Conservation (phyloP, 2,113 vertebrate genomes). For the Thalassarche chlororhynchos region DNA sequence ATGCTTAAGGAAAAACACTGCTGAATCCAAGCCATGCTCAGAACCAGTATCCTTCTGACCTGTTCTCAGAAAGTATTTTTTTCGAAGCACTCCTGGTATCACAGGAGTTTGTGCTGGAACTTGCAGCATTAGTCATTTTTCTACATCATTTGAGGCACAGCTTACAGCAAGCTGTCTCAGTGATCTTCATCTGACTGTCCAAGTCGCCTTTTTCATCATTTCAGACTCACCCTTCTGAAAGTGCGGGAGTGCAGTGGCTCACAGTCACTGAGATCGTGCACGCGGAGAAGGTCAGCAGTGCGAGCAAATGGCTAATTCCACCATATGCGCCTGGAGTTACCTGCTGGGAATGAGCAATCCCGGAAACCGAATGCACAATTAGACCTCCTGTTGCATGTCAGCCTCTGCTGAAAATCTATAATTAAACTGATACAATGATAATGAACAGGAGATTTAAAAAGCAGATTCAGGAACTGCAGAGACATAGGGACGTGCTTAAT, state of each 20-base stretch:
- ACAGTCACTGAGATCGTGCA: fast-evolving
- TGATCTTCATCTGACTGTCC: not conserved
- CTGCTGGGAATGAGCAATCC: constrained; percentile 38
- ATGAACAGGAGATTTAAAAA: not conserved
- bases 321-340: not conserved
- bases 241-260: not conserved
- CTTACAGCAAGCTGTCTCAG: not conserved
- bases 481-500: not conserved
- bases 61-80: not conserved
- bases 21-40: not conserved
- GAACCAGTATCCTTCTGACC: not conserved
- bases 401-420: not conserved
- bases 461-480: not conserved
- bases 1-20: not conserved
- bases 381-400: constrained; percentile 21
- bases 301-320: not conserved
- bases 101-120: not conserved
- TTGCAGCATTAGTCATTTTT: not conserved
- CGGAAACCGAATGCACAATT: not conserved
- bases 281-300: not conserved
- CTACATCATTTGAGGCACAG: not conserved
- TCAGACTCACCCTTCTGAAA: not conserved
- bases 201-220: not conserved
- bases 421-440: not conserved
- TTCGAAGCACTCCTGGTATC: not conserved